Conservation (phyloP, 2,797 vertebrate species). For the Atherinosoma microstoma region DNA sequence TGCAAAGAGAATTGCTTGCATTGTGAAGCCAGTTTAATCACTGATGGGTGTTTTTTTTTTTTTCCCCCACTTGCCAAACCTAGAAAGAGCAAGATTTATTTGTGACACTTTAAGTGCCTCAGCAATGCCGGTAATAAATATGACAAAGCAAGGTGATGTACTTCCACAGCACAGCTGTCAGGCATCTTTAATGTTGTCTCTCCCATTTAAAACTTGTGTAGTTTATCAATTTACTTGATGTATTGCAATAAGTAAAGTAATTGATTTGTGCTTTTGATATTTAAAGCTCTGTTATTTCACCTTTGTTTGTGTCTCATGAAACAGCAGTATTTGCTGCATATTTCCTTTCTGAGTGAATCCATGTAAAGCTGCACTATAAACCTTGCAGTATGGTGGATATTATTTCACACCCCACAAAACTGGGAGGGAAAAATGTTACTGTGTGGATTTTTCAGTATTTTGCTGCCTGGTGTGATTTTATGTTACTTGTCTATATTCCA, state of each 20-base stretch:
- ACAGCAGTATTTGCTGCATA: slow-evolving; percentile 12
- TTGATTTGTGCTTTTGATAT: slow-evolving; percentile 55
- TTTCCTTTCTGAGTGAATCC: slow-evolving; percentile 26
- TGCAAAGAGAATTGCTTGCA: slow-evolving; percentile 61
- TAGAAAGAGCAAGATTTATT: slow-evolving; percentile 82
- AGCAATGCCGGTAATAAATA: slow-evolving; percentile 82
- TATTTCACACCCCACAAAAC: slow-evolving; percentile 38
- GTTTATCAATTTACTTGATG: slow-evolving; percentile 75
- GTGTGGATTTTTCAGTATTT: slow-evolving; percentile 16
- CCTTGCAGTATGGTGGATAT: slow-evolving; percentile 17
- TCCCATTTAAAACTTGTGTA: slow-evolving; percentile 72
- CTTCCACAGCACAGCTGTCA: slow-evolving; percentile 73
- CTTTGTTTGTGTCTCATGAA: slow-evolving; percentile 40
- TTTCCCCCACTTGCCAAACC: slow-evolving; percentile 71
- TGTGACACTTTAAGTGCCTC: slow-evolving; percentile 78
- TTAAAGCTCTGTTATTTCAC: slow-evolving; percentile 45
- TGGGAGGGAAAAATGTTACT: slow-evolving; percentile 11
- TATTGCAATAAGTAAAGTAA: slow-evolving; percentile 64
- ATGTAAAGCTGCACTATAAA: slow-evolving; percentile 32
- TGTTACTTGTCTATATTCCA: slow-evolving; percentile 1
- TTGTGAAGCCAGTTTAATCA: slow-evolving; percentile 52
- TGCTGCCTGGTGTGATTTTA: slow-evolving; percentile 2
- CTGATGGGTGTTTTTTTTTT: slow-evolving; percentile 29
- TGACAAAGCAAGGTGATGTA: slow-evolving; percentile 78
- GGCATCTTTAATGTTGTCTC: slow-evolving; percentile 75